These are phyloP conservation scores for Sebastes matsubarae DNA, from an alignment of 2,797 vertebrate species.

Conservation along the genomic window DNA sequence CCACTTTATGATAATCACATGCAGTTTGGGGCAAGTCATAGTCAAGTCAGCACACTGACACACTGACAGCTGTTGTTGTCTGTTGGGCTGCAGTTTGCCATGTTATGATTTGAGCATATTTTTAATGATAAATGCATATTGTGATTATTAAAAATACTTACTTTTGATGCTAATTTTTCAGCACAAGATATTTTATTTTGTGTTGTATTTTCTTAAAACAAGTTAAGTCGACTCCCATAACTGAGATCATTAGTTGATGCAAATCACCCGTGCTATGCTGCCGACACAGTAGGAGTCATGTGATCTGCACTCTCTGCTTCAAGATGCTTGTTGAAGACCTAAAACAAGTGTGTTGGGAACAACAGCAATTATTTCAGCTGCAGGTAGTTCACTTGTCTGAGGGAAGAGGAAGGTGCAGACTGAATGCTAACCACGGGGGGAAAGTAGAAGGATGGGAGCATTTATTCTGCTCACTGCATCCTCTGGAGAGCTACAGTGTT, in stretches of 20 bases:
- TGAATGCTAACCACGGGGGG: slow-evolving; percentile 22
- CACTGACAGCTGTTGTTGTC: too few species aligned
- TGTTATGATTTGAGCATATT: too few species aligned
- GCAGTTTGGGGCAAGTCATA: too few species aligned
- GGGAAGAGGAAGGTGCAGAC: neutral
- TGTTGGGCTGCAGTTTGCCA: too few species aligned
- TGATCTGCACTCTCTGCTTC: neutral
- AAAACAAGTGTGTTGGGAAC: slow-evolving; percentile 2
- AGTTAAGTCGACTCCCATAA: neutral
- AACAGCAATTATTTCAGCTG: slow-evolving; percentile 1
- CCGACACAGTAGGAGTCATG: neutral
- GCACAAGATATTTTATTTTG: neutral
- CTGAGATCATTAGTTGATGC: too few species aligned
- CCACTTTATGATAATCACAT: too few species aligned
- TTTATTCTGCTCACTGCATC: slow-evolving; percentile 33
- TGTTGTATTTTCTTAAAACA: neutral
- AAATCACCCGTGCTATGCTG: neutral
- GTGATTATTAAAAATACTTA: neutral
- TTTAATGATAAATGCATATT: too few species aligned
- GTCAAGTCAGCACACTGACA: too few species aligned
- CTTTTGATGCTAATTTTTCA: neutral
- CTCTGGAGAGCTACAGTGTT: slow-evolving; percentile 19
- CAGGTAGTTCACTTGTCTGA: neutral
- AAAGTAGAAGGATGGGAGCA: neutral
- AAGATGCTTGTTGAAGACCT: too few species aligned